Base-by-base conservation (phyloP, 2,113 vertebrate species). In the Brachyistius frenatus region DNA sequence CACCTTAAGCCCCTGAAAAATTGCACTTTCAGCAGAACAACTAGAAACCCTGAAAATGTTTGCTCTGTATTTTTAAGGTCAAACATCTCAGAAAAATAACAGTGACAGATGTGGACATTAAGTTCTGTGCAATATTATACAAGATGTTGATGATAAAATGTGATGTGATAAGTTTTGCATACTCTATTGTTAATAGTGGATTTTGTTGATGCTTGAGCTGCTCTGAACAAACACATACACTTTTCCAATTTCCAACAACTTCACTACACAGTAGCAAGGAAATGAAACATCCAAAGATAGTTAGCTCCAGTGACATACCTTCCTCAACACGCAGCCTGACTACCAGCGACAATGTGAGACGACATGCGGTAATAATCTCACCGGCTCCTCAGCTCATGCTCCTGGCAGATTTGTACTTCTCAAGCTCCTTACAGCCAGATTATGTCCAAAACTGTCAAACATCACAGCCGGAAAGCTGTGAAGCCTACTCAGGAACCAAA, bases 371-470 rank as follows among this genome's bases (percentile, higher is more conserved):
- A 54, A 16, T 66, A 13, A 23, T 60, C 67, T 50, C 35, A 5
- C 44, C 65, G 79, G 46, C 67, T 67, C 57, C 74, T 74, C 57
- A n/a, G 66, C 77, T 76, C 46, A 57, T 35, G 78, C 80, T 80
- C 39, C 36, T 73, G 66, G 78, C 83, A 81, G 87, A 88, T 85
- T 88, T 85, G 37, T 80, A 82, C 41, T 61, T 83, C 67, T 79
- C 85, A 86, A 84, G 81, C 86, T 83, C 64, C 78, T 90, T 87
- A 83, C 67, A 64, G 74, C 14, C 52, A 81, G 81, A 85, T 92
- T 88, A 87, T 44, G 71, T 77, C 66, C 65, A 83, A 81, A 87
- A 80, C 82, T 86, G 84, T 86, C 80, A 88, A 87, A 78, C 66
- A 85, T 80, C 41, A 69, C 81, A 80, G 75, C 32, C 61, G 77